Percentiles rank a stretch among this genome's conserved stretches.
Conservation (phyloP, 1,140 invertebrate genomes). For the Drosophila rufa region DNA sequence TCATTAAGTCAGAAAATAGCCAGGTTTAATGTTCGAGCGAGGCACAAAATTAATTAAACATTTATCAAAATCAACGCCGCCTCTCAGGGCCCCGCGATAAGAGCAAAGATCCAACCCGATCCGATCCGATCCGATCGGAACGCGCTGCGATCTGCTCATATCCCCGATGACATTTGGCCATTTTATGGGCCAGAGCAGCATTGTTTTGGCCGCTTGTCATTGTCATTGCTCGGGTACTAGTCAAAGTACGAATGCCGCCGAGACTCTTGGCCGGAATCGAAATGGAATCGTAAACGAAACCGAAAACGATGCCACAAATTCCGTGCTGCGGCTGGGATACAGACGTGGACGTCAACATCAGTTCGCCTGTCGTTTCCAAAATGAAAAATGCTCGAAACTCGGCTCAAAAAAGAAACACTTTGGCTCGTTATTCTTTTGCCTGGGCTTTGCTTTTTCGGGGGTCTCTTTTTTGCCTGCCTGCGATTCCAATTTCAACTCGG, state of each 20-base stretch:
- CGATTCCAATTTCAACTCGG: slow-evolving; percentile 39
- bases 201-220: slow-evolving; percentile 57
- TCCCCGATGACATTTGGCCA: slow-evolving; percentile 67
- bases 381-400: slow-evolving; percentile 76
- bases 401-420: slow-evolving; percentile 64
- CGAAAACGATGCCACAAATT: slow-evolving; percentile 67
- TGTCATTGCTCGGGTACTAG: slow-evolving; percentile 58
- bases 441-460: slow-evolving; percentile 49
- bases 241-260: slow-evolving; percentile 62
- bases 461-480: slow-evolving; percentile 40
- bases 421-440: slow-evolving; percentile 71
- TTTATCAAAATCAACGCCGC: slow-evolving; percentile 82
- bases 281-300: slow-evolving; percentile 32
- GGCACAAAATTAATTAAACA: slow-evolving; percentile 83
- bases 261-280: slow-evolving; percentile 33
- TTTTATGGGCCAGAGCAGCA: slow-evolving; percentile 66
- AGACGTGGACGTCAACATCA: slow-evolving; percentile 77
- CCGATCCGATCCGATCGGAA: slow-evolving; percentile 4
- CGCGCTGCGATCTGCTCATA: neutral
- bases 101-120: slow-evolving; percentile 19
- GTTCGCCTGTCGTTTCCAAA: slow-evolving; percentile 78
- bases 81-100: slow-evolving; percentile 55
- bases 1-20: slow-evolving; percentile 82
- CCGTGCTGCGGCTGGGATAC: slow-evolving; percentile 54
- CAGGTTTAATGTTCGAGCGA: slow-evolving; percentile 79